Evolutionary conservation across 2,113 vertebrate genomes (phyloP), one percentile per base, ranked within the genome.

Genomic region (Trogon surrucura): DNA sequence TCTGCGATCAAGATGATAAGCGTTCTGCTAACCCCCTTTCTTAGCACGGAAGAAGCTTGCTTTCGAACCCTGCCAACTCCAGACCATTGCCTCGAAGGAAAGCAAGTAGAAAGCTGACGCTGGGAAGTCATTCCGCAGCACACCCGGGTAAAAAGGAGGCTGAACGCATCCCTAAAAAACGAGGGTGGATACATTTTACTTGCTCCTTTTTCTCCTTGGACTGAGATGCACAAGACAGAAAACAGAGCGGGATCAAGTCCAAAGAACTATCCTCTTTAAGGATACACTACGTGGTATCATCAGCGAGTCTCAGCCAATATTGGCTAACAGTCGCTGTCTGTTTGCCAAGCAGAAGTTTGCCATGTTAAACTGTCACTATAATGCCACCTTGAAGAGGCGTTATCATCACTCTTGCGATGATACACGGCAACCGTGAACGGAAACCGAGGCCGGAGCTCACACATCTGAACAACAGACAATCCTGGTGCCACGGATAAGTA

Each of bases 321-420:
- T 95, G 95, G 95, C 96, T 95, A 96, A 96, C 96, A 96, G 96
- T 96, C 95, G 47, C 95, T 95, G 95, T 96, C 92, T 97, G 92
- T 96, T 97, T 96, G 96, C 96, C 95, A 96, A 89, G 92, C 95
- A 97, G 95, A 97, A 97, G 96, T 96, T 96, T 96, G 91, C 96
- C 92, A 96, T 95, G 96, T 96, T 96, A 96, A 97, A 97, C 95
- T 96, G 96, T 96, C 96, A 96, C 93, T 94, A 92, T 72, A 96
- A 87, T 95, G 95, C 95, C 96, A 96, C 96, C 96, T 97, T 96
- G 96, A 97, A 96, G 95, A 96, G 96, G 94, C 96, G 95, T 97
- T 97, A 96, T 97, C 95, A 75, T 97, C 96, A 96, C 96, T 97
- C 92, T 96, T 93, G 95, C 62, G 73, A 95, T 80, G 92, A 96